Evolutionary conservation across 2,888 invertebrate species (phyloP).

Genomic region (Troides oblongomaculatus): DNA sequence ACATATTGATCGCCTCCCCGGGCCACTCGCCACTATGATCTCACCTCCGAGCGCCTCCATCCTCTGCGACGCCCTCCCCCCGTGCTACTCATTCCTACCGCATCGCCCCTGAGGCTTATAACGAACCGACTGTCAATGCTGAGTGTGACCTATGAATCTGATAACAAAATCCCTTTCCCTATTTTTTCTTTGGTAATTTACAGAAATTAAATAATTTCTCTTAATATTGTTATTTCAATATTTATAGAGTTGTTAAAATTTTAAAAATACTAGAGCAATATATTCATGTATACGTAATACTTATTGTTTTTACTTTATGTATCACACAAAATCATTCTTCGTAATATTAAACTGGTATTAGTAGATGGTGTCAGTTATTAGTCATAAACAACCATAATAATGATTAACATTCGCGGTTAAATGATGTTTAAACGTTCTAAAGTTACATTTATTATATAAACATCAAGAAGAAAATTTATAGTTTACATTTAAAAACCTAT

Average conservation of each 20-base stretch:
- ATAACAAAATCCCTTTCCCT: conserved; percentile 25
- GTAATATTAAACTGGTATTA: not conserved
- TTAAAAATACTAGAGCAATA: no score
- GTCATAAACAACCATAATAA: not conserved
- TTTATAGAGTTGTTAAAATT: no score
- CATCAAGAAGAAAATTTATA: not conserved
- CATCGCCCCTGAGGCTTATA: conserved; percentile 66
- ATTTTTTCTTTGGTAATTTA: not conserved
- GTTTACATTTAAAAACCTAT: no score
- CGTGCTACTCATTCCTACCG: conserved; percentile 55
- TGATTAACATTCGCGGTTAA: conserved; percentile 7
- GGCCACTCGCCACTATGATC: conserved; percentile 80
- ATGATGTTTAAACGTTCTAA: not conserved
- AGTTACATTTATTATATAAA: not conserved
- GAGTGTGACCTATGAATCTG: conserved; percentile 35
- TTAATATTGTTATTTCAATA: no score
- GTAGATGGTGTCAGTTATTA: not conserved
- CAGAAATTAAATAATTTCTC: not conserved
- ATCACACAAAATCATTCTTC: not conserved
- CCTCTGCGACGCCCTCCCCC: conserved; percentile 63
- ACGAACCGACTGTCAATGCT: conserved; percentile 50
- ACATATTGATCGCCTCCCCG: conserved; percentile 80
- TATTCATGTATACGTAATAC: no score
- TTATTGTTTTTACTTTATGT: not conserved
- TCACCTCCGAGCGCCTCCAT: conserved; percentile 80